These are phyloP conservation scores for Agapornis canus DNA, from an alignment of 2,797 vertebrate species.

Conservation along the genomic window DNA sequence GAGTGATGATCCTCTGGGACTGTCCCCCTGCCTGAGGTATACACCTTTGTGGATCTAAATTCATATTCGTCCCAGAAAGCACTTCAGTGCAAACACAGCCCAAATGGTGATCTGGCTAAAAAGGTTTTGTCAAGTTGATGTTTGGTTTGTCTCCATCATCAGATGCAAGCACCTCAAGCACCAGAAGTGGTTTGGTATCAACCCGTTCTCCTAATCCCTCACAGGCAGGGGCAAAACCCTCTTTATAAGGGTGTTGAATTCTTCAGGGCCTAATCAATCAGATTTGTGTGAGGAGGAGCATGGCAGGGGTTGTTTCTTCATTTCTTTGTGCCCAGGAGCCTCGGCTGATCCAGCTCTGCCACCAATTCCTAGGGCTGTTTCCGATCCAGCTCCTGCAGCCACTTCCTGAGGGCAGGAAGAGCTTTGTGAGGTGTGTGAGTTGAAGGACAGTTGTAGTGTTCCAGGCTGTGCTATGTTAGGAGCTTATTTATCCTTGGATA, in stretches of 20 bases:
- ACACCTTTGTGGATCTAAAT: neutral
- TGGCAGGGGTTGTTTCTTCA: neutral
- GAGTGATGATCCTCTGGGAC: neutral
- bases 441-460: neutral
- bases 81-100: neutral
- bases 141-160: neutral
- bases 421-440: neutral
- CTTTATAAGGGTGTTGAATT: neutral
- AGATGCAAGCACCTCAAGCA: neutral
- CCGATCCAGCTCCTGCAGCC: neutral
- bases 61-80: neutral
- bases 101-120: neutral
- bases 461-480: neutral
- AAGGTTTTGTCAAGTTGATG: fast-evolving
- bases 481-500: neutral
- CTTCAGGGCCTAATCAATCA: neutral
- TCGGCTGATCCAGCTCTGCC: neutral
- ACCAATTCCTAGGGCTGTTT: neutral
- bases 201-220: neutral
- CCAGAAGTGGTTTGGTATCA: fast-evolving
- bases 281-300: neutral
- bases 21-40: fast-evolving
- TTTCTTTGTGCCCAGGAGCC: neutral
- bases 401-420: neutral
- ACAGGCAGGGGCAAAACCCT: neutral